These are phyloP conservation scores for Tinamus major DNA, from an alignment of 2,797 vertebrate species.

Conservation along the genomic window DNA sequence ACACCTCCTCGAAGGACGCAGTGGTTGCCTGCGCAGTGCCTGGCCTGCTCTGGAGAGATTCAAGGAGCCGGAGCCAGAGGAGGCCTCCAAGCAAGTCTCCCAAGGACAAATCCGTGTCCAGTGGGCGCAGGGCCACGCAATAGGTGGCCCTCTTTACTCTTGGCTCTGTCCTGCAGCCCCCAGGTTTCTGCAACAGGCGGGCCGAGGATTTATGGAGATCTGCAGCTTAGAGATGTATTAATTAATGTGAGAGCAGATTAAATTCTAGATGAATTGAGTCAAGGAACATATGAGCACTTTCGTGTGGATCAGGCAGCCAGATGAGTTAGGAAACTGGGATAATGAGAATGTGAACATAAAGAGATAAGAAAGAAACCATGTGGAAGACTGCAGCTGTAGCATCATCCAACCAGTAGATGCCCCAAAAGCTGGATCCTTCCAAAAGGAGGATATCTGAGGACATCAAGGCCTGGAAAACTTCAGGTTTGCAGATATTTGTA, in stretches of 20 bases:
- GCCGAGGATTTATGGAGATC: background rate
- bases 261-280: background rate
- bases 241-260: background rate
- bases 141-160: background rate
- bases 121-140: background rate
- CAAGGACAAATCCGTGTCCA: background rate
- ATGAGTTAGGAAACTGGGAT: background rate
- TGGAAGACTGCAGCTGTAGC: background rate
- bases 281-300: background rate
- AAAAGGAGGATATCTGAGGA: background rate
- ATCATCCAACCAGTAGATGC: accelerated
- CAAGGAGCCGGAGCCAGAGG: background rate
- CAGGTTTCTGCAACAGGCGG: background rate
- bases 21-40: background rate
- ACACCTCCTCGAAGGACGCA: background rate
- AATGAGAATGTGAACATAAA: background rate
- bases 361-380: background rate
- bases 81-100: background rate
- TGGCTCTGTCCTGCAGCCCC: background rate
- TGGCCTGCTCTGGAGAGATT: background rate
- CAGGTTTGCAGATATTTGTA: background rate
- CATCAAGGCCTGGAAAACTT: background rate
- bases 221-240: background rate
- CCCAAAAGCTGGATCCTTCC: background rate
- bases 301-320: background rate